These are phyloP conservation scores for Scyliorhinus canicula DNA, from an alignment of 2,797 vertebrate genomes.

Conservation along the genomic window DNA sequence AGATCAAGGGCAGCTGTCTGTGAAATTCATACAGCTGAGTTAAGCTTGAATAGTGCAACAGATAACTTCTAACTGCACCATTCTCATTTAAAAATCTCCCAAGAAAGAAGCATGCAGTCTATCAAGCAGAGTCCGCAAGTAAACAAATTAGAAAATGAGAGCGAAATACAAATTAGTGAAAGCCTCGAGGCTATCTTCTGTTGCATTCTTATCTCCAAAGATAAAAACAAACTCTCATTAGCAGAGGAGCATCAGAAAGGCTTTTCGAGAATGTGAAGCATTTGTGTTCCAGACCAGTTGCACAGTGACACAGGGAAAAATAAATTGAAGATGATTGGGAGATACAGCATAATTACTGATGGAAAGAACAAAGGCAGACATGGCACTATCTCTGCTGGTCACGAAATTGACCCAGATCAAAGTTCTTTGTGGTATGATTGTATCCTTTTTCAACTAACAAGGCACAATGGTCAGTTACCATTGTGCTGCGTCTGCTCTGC, in stretches of 20 bases:
- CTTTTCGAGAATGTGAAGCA: conserved; percentile 24
- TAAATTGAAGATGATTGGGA: conserved; percentile 36
- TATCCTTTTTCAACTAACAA: conserved; percentile 18
- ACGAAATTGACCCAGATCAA: neutral
- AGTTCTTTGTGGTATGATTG: neutral
- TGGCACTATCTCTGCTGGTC: neutral
- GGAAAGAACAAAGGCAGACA: conserved; percentile 26
- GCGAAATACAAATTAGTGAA: conserved; percentile 30
- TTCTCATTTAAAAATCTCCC: neutral
- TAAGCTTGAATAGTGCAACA: neutral
- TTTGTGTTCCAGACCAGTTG: conserved; percentile 19
- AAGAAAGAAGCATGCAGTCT: too few relatives aligned
- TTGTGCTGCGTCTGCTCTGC: neutral
- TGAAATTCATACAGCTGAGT: neutral
- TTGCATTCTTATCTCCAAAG: conserved; percentile 28
- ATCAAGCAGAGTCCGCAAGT: neutral
- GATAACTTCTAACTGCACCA: neutral
- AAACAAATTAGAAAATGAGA: conserved; percentile 15
- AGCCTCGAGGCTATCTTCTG: conserved; percentile 11
- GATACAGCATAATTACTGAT: conserved; percentile 6
- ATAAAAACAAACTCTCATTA: conserved; percentile 38
- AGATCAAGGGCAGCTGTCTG: neutral
- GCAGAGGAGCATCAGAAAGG: conserved; percentile 16
- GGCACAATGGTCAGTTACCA: neutral
- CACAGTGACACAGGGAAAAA: conserved; percentile 30